Evolutionary conservation across 1,140 invertebrate species (phyloP).

Genomic region (Heliconius himera): DNA sequence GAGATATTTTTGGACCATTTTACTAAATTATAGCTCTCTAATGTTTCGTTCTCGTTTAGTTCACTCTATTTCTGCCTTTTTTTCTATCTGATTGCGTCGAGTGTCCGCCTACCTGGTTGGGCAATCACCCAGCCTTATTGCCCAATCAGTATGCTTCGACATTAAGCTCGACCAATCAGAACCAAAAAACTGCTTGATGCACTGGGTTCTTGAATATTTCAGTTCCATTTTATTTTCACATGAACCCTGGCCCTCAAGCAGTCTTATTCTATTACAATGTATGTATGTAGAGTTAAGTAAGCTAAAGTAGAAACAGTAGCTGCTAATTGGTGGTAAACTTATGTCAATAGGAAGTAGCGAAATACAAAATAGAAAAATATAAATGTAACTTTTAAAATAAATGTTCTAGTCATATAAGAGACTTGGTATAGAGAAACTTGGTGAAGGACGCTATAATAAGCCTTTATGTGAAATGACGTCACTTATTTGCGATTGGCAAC

Average conservation of each 20-base stretch:
- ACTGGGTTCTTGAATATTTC: conserved; percentile 52
- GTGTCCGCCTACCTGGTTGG: conserved; percentile 79
- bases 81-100: conserved; percentile 67
- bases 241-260: conserved; percentile 55
- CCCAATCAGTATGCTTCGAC: conserved; percentile 77
- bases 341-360: conserved; percentile 77
- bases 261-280: conserved; percentile 72
- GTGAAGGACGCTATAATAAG: conserved; percentile 79
- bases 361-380: conserved; percentile 68
- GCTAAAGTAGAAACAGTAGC: conserved; percentile 68
- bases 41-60: conserved; percentile 44
- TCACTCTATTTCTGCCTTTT: conserved; percentile 37
- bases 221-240: conserved; percentile 53
- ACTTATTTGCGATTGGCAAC: conserved; percentile 79
- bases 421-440: conserved; percentile 75
- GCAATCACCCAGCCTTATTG: conserved; percentile 82
- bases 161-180: conserved; percentile 69
- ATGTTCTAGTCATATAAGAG: conserved; percentile 77
- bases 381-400: conserved; percentile 71
- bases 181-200: conserved; percentile 57
- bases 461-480: conserved; percentile 70
- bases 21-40: conserved; percentile 56
- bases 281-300: conserved; percentile 81
- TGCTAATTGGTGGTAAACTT: conserved; percentile 79
- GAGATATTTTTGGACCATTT: conserved; percentile 76